These are phyloP conservation scores for Corythornis cristatus DNA, from an alignment of 2,113 vertebrate genomes.

Conservation along the genomic window DNA sequence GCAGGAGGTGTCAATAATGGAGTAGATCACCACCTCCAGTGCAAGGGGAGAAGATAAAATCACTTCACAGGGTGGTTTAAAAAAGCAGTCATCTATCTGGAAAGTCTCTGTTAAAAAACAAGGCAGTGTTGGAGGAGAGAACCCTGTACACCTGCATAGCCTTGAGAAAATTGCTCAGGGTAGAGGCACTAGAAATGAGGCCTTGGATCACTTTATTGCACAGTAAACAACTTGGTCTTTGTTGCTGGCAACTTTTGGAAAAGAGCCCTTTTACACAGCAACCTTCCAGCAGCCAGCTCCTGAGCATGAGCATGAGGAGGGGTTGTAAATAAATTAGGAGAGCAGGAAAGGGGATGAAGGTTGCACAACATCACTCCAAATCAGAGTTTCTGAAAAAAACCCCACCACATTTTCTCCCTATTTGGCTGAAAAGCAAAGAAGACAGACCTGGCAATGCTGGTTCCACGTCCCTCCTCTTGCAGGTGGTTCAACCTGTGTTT, in stretches of 20 bases:
- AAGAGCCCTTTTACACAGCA: neutral
- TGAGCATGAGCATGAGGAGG: fast-evolving
- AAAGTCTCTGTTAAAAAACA: neutral
- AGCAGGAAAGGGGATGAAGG: neutral
- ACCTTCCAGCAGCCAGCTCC: neutral
- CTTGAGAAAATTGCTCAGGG: neutral
- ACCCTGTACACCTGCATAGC: neutral
- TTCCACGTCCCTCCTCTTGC: neutral
- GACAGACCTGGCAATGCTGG: neutral
- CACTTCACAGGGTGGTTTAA: neutral
- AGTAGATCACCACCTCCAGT: neutral
- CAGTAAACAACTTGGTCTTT: neutral
- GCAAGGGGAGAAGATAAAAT: neutral
- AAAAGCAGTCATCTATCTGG: neutral
- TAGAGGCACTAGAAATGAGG: neutral
- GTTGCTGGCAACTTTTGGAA: neutral
- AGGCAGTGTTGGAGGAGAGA: neutral
- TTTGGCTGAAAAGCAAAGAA: neutral
- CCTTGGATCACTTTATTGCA: neutral
- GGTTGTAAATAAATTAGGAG: neutral
- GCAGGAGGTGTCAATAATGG: neutral
- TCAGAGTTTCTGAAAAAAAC: neutral
- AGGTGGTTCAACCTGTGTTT: neutral
- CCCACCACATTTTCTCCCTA: neutral
- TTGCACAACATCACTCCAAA: neutral